Base-by-base conservation (phyloP, 2,113 vertebrate genomes). In the Nothocercus nigrocapillus region DNA sequence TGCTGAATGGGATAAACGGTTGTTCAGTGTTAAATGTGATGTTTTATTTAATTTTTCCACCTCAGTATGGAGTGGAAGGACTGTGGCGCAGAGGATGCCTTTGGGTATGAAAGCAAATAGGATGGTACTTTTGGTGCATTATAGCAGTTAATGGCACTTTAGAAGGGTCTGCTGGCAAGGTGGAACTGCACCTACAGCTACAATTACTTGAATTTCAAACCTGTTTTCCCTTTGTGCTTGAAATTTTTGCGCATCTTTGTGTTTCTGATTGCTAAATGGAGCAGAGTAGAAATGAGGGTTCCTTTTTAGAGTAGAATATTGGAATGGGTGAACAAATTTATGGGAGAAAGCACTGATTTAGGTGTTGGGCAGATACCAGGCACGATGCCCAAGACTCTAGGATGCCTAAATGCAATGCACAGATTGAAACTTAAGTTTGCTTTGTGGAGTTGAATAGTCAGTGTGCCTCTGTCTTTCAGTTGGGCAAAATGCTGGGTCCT, bases 1-100 rank as follows among this genome's bases (percentile, higher is more conserved):
- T 20, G 47, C 58, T 66, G 54, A 21, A 30, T 3, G 38, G 56
- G 70, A 27, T 47, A 19, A 61, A n/a, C n/a, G 66, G 34, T 32
- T 75, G 17, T 12, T 58, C 15, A 8, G 64, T 0, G 0, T 0
- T 58, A 20, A 49, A 34, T 4, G 38, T 24, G 27, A 1, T 0
- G 0, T 80, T 82, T 58, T 32, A 58, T 17, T 32, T 8, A 7
- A 69, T 47, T 53, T 88, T 27, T 27, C 72, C 32, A 22, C 45
- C 74, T 88, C 2, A 1, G 30, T 7, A 5, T 17, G 7, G n/a
- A 42, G 14, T 58, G 54, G 47, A 30, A 75, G 32, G 8, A 1
- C 42, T 14, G 0, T 13, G 53, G 70, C 28, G 8, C 32, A 9
- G 49, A 59, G 9, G 44, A 22, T 69, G 34, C 44, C 61, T 81